A percentile compares a stretch with the other conserved stretches of the same genome.
Evolutionary conservation across 2,113 vertebrate genomes (phyloP).

Genomic region (Ibidorhyncha struthersii): DNA sequence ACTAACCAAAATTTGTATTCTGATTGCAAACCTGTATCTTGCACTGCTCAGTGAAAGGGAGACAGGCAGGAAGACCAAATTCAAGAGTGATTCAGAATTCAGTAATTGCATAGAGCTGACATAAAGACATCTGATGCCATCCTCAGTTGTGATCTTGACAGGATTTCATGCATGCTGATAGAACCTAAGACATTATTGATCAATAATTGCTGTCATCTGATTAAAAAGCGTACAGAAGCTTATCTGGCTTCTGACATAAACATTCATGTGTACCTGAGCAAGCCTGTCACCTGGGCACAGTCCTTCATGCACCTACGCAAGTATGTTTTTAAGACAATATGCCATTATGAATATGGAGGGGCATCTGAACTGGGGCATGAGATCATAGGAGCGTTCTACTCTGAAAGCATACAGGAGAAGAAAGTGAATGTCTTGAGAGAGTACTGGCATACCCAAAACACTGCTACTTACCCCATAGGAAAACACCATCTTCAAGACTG

Average conservation of each 20-base stretch:
- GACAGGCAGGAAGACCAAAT: neutral
- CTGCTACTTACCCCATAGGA: accelerated
- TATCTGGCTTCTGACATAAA: neutral
- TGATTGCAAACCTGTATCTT: neutral
- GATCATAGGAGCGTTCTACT: neutral
- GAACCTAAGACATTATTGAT: neutral
- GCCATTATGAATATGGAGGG: neutral
- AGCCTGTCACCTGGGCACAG: neutral
- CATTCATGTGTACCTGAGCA: neutral
- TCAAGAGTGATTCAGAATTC: neutral
- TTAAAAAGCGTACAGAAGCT: neutral
- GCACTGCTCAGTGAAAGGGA: neutral
- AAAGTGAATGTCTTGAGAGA: neutral
- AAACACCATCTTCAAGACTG: neutral
- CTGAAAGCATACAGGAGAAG: neutral
- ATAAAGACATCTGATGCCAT: neutral
- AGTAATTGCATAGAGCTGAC: neutral
- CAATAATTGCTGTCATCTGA: neutral
- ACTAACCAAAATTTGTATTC: neutral
- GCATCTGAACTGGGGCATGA: neutral
- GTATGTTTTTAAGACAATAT: neutral
- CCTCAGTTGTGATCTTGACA: neutral
- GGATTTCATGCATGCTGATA: neutral
- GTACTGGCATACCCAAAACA: accelerated
- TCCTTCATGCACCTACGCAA: neutral